phyloP scores from a whole-genome alignment of 2,888 invertebrate genomes.

The Idaea aversata region DNA sequence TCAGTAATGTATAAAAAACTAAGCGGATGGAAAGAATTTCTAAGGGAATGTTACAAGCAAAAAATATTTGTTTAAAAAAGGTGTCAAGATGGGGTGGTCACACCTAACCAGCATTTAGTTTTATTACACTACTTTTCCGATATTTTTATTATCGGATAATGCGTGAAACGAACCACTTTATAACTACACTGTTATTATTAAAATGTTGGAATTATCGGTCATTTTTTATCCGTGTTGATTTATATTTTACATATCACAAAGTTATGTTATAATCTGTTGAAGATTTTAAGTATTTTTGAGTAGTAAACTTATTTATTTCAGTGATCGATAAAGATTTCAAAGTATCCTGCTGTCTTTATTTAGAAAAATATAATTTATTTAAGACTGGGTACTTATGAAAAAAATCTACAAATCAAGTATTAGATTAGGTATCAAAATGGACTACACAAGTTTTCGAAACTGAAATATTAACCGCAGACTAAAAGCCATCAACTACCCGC shows the following conservation, averaged over 20 bases:
- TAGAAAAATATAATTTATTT: not conserved
- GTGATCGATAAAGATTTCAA: not conserved
- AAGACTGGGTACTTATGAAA: not conserved
- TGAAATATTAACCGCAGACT: not conserved
- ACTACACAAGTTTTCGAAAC: not conserved
- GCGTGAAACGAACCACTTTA: conserved; percentile 70
- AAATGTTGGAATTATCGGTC: conserved; percentile 63
- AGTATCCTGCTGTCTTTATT: not conserved
- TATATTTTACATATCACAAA: conserved; percentile 48
- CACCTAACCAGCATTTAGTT: conserved; percentile 41
- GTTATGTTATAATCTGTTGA: conserved; percentile 29
- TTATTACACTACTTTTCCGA: conserved; percentile 39
- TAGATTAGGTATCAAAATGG: too few species aligned
- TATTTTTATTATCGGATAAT: conserved; percentile 65
- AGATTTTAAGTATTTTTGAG: not conserved
- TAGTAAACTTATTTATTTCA: not conserved
- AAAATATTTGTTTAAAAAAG: conserved; percentile 9
- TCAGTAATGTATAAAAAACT: conserved; percentile 4
- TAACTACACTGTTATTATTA: conserved; percentile 52
- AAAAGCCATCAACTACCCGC: not conserved
- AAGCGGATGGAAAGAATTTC: not conserved
- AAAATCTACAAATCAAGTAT: not conserved
- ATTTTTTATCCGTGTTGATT: conserved; percentile 67
- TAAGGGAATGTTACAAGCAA: conserved; percentile 8
- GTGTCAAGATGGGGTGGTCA: conserved; percentile 55